These are phyloP conservation scores for Mus minutoides DNA, from an alignment of 2,797 vertebrate species.

Conservation along the genomic window DNA sequence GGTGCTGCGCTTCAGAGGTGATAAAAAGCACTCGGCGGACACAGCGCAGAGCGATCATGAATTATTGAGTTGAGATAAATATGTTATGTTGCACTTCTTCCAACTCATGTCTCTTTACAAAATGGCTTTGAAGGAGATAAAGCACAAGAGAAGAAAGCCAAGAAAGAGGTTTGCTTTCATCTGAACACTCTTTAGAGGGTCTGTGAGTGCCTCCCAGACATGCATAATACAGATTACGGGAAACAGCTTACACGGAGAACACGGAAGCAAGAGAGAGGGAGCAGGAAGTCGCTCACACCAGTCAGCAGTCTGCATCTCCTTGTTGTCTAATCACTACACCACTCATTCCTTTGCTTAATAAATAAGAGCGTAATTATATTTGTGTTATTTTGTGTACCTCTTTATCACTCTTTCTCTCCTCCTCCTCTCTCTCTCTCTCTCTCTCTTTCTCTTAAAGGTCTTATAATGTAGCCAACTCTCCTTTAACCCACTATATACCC, in stretches of 20 bases:
- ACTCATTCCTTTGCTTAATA: neutral
- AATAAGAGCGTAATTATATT: conserved; percentile 1
- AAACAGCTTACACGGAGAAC: neutral
- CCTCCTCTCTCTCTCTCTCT: neutral
- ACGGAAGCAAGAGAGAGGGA: neutral
- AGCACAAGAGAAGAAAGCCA: neutral
- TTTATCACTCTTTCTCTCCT: neutral
- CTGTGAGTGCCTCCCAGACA: neutral
- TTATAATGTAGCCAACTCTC: neutral
- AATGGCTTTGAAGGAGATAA: conserved; percentile 37
- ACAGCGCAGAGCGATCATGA: neutral
- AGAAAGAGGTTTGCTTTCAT: neutral
- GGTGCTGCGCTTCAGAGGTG: neutral
- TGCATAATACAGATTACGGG: neutral
- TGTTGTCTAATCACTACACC: neutral
- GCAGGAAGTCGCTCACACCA: neutral
- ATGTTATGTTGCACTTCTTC: neutral
- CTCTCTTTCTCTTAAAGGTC: neutral
- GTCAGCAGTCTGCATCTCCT: neutral
- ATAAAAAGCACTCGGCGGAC: conserved; percentile 45
- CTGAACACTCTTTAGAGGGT: neutral
- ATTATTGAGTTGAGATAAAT: conserved; percentile 53
- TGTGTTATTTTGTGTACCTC: neutral
- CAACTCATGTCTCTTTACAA: neutral
- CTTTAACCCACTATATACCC: neutral